A percentile compares a stretch with the other conserved stretches of the same genome.
phyloP scores from a whole-genome alignment of 2,797 vertebrate genomes.

The Clamator glandarius region DNA sequence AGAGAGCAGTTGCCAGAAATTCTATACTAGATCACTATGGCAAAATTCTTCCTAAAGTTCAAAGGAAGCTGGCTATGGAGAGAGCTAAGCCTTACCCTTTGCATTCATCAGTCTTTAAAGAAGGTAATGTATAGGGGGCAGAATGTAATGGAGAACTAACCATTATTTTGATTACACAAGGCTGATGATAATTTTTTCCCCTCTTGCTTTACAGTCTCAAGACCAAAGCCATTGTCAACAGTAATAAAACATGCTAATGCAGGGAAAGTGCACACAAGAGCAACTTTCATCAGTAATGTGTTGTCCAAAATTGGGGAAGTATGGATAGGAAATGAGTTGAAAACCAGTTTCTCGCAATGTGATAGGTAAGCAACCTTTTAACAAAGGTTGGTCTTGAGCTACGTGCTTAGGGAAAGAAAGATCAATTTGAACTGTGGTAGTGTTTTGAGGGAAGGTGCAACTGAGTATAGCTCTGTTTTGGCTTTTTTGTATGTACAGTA shows the following conservation, averaged over 20 bases:
- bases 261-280: slow-evolving; percentile 87
- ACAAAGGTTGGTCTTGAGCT: background rate
- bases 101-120: slow-evolving; percentile 79
- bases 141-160: rapidly evolving
- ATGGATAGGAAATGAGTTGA: slow-evolving; percentile 81
- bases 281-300: slow-evolving; percentile 89
- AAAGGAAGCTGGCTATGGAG: slow-evolving; percentile 89
- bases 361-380: slow-evolving; percentile 76
- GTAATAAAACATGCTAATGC: slow-evolving; percentile 81
- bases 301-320: slow-evolving; percentile 93
- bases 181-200: background rate
- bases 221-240: slow-evolving; percentile 90
- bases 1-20: slow-evolving; percentile 88
- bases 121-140: slow-evolving; percentile 78
- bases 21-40: slow-evolving; percentile 89
- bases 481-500: too few species aligned
- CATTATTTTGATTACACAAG: background rate
- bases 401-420: rapidly evolving
- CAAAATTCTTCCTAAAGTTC: slow-evolving; percentile 91
- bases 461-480: background rate
- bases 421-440: rapidly evolving
- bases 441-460: background rate
- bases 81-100: slow-evolving; percentile 88
- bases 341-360: slow-evolving; percentile 67
- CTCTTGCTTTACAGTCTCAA: slow-evolving; percentile 78